Percentiles rank a stretch among this genome's conserved stretches.
phyloP scores from a whole-genome alignment of 2,888 invertebrate species.

The Trachelus troglodyta region DNA sequence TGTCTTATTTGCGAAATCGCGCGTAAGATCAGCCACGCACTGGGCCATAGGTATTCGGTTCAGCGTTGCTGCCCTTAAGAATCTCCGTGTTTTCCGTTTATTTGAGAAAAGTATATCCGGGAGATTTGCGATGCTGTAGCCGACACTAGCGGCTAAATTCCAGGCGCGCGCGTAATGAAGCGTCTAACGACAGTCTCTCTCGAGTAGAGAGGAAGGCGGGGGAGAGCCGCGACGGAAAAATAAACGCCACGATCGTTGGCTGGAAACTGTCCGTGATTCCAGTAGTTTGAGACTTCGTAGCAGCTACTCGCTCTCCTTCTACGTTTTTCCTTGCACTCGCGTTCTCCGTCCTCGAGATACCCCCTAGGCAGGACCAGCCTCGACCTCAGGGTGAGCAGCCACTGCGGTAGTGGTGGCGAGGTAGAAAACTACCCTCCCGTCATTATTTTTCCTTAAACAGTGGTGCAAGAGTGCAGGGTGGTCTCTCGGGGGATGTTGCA shows the following conservation, averaged over 20 bases:
- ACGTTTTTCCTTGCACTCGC: background rate
- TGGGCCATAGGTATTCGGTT: background rate
- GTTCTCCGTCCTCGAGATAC: background rate
- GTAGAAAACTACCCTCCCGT: slow-evolving; percentile 33
- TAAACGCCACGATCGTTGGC: slow-evolving; percentile 9
- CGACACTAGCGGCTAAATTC: slow-evolving; percentile 39
- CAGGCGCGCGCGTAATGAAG: slow-evolving; percentile 45
- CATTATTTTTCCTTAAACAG: slow-evolving; percentile 48
- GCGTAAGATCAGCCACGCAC: background rate
- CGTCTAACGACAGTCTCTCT: slow-evolving; percentile 45
- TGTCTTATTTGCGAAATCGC: background rate
- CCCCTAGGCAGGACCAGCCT: background rate
- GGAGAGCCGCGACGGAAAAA: slow-evolving; percentile 6
- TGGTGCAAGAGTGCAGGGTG: slow-evolving; percentile 29
- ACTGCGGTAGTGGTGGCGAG: background rate
- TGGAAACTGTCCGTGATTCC: slow-evolving; percentile 15
- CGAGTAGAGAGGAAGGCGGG: background rate
- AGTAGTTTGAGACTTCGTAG: background rate
- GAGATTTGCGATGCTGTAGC: background rate
- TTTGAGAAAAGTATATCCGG: background rate
- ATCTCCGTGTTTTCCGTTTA: background rate
- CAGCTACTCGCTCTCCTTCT: background rate
- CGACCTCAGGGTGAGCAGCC: slow-evolving; percentile 13
- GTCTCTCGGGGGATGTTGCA: slow-evolving; percentile 25
- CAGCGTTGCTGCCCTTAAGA: too few species aligned